Conservation (phyloP, 1,140 invertebrate genomes). For the Eupristina koningsbergeri region DNA sequence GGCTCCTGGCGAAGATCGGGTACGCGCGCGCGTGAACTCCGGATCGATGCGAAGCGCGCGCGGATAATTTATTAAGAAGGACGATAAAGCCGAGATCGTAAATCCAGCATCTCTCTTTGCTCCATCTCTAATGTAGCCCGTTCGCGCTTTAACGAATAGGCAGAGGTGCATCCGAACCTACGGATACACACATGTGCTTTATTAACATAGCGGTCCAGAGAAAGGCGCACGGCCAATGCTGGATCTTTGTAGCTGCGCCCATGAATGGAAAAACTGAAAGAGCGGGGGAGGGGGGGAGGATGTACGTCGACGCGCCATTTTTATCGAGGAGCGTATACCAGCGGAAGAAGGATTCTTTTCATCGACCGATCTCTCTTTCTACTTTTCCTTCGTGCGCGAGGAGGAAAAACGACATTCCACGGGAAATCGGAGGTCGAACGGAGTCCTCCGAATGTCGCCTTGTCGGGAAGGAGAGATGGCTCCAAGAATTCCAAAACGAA, state of each 20-base stretch:
- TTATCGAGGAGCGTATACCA: neutral
- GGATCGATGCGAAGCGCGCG: conserved; percentile 42
- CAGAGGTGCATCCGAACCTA: conserved; percentile 44
- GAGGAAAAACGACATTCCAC: conserved; percentile 27
- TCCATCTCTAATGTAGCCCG: conserved; percentile 58
- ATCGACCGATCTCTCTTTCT: neutral
- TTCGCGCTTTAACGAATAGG: conserved; percentile 58
- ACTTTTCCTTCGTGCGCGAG: neutral
- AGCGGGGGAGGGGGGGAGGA: conserved; percentile 23
- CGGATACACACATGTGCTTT: conserved; percentile 56
- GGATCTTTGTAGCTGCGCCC: conserved; percentile 4
- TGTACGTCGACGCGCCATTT: conserved; percentile 20
- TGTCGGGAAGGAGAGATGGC: neutral
- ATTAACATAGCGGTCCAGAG: conserved; percentile 62
- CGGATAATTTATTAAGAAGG: conserved; percentile 60
- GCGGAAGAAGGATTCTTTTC: neutral
- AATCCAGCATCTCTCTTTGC: conserved; percentile 49
- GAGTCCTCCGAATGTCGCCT: neutral
- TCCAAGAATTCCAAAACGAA: neutral
- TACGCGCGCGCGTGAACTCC: neutral
- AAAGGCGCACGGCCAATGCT: neutral
- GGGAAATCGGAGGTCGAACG: neutral
- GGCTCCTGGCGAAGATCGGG: neutral
- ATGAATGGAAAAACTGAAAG: neutral
- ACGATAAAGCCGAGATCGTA: conserved; percentile 60